Percentiles rank a stretch among this genome's conserved stretches.
These are phyloP conservation scores for Lepidotrigona ventralis DNA, from an alignment of 1,140 invertebrate species.

Conservation along the genomic window DNA sequence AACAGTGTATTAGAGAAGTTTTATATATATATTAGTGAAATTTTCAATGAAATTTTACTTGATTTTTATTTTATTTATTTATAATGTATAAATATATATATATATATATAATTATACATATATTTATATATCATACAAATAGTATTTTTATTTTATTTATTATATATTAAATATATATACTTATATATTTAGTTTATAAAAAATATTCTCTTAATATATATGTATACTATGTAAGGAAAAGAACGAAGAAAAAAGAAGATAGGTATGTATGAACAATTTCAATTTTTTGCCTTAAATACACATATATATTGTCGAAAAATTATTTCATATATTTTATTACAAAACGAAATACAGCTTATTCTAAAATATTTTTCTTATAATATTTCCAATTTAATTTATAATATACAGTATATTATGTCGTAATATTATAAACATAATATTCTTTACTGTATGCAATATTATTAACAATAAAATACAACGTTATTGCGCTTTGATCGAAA, in stretches of 20 bases:
- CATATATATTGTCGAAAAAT: constrained; percentile 4
- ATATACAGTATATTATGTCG: constrained; percentile 18
- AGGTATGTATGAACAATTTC: constrained; percentile 19
- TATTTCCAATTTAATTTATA: constrained; percentile 11
- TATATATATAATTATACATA: too few relatives aligned
- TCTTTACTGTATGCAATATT: constrained; percentile 9
- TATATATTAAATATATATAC: too few relatives aligned
- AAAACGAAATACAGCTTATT: neutral
- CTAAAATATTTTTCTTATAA: neutral
- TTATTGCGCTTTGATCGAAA: constrained; percentile 34
- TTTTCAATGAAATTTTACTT: neutral
- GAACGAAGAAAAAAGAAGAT: neutral
- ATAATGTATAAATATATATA: too few relatives aligned
- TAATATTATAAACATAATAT: constrained; percentile 46
- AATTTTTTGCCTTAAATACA: constrained; percentile 35
- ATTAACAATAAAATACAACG: constrained; percentile 13
- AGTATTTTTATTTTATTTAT: too few relatives aligned
- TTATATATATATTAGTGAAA: constrained; percentile 8
- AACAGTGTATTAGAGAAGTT: neutral
- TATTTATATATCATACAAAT: too few relatives aligned
- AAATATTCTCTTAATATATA: neutral
- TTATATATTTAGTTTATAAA: neutral
- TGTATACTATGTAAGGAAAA: neutral
- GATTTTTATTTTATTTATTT: too few relatives aligned
- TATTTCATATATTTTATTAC: constrained; percentile 34